phyloP scores from a whole-genome alignment of 2,113 vertebrate genomes.

The Syngnathus typhle region DNA sequence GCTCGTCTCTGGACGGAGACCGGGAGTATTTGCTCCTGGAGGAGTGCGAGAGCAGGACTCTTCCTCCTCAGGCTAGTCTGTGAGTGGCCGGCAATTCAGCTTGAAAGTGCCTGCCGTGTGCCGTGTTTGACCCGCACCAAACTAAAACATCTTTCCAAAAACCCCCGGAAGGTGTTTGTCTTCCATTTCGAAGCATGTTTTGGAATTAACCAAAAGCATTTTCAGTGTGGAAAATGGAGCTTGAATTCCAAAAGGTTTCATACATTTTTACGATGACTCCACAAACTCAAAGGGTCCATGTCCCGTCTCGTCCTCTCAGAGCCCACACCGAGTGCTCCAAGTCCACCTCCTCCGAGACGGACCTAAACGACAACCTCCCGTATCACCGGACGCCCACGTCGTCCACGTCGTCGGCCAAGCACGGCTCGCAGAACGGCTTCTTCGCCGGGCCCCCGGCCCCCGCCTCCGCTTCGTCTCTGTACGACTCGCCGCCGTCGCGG shows the following conservation, averaged over 20 bases:
- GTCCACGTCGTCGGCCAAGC: constrained; percentile 73
- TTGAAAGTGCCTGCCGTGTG: constrained; percentile 57
- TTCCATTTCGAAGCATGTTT: constrained; percentile 22
- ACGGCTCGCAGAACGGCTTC: constrained; percentile 83
- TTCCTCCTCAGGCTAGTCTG: constrained; percentile 78
- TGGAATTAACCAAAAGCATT: constrained; percentile 3
- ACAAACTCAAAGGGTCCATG: background rate
- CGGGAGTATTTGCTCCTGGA: constrained; percentile 93
- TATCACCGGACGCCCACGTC: constrained; percentile 78
- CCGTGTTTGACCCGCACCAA: constrained; percentile 30
- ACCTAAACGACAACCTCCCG: constrained; percentile 94
- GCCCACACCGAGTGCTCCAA: constrained; percentile 81
- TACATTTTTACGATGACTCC: too few relatives aligned
- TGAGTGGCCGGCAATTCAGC: constrained; percentile 80
- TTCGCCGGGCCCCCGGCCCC: constrained; percentile 73
- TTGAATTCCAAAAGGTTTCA: too few relatives aligned
- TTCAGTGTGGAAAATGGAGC: background rate
- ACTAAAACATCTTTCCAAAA: background rate
- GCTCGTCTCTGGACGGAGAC: constrained; percentile 80
- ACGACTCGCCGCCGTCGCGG: constrained; percentile 85
- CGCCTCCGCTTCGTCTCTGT: constrained; percentile 75
- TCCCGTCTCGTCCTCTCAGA: constrained; percentile 58
- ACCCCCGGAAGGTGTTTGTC: background rate
- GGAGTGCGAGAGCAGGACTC: constrained; percentile 96
- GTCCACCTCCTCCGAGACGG: constrained; percentile 89